Evolutionary conservation across 2,113 vertebrate genomes (phyloP), one percentile per base, ranked within the genome.

Genomic region (Himantopus leucocephalus): DNA sequence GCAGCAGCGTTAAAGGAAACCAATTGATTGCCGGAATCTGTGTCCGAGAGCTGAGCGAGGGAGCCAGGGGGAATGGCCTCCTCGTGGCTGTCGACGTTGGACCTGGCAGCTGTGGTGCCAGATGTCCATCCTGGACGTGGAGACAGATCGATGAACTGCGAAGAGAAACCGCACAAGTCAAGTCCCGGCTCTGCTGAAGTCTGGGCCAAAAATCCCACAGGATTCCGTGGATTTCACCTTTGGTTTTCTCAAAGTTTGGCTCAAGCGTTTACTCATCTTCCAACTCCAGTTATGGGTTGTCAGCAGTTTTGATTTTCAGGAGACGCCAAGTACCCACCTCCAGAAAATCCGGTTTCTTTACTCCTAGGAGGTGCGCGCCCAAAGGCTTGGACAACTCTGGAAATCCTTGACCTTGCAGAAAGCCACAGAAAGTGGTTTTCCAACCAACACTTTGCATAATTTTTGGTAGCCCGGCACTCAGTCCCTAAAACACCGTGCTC

Each of bases 31-130:
- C 60, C 3, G 5, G 76, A 59, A 18, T 63, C 47, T 59, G n/a
- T 34, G 60, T 35, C 52, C 12, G 2, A 77, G 41, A 50, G 59
- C 50, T 27, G 27, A 56, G 59, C 0, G 6, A 72, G 15, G 43
- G 62, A 62, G 37, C n/a, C 1, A 1, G 4, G 34, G 48, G 92
- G 41, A 88, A 70, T 27, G 30, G 60, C 22, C 24, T 83, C 14
- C 23, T 50, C 0, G 0, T 53, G 59, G 47, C 43, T 71, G 19
- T 29, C 37, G 17, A 12, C 2, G 0, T 55, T 4, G 13, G 72
- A 48, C 32, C 67, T 11, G 12, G 47, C 70, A 72, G 30, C 39
- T 0, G 0, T 16, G 56, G 63, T 55, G 37, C 63, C 41, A 24
- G 1, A 15, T 62, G 26, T 71, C 76, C 14, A 1, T 52, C 48